Evolutionary conservation across 2,797 vertebrate species (phyloP), one percentile per base, ranked within the genome.

Genomic region (Clarias fuscus): DNA sequence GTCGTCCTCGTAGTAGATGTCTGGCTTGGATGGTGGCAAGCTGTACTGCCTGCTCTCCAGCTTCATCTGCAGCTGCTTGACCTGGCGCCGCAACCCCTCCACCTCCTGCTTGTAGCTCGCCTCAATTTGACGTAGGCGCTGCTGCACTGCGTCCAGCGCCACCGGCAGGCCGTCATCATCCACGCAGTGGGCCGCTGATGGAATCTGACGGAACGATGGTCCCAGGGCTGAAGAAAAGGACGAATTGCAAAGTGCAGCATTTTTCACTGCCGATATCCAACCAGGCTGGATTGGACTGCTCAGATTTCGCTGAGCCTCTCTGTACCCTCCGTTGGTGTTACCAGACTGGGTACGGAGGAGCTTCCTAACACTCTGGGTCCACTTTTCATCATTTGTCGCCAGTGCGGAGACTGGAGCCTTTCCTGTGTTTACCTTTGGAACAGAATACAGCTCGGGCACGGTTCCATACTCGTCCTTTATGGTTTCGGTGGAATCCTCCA

Each of bases 51-150:
- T 97, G 88, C 97, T 97, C 92, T 99, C 98, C 89, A 99, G 95
- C 90, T 97, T 96, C 94, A 98, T 96, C 94, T 99, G 98, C 91
- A 99, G 96, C 93, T 98, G 97, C 33, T 97, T 95, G 89, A 99
- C 98, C 93, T 99, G 98, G 93, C 97, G 95, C 83, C 98, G 95
- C 89, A 99, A 93, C 92, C 98, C 95, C 92, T 99, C 98, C 86
- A 99, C 98, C 90, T 99, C 98, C 93, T 98, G 98, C 93, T 97
- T 99, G 93, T 99, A 99, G 85, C 96, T 95, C 0, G 98, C 98
- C 93, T 99, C 98, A 0, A 99, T 99, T 91, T 99, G 98, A 84
- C 98, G 94, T 91, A 99, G 94, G n/a, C 98, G 92, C 89, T 99
- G 98, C 93, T 99, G 98, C 88, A 99, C 97, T 6, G 98, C 98